Evolutionary conservation across 2,888 invertebrate species (phyloP), one percentile per base, ranked within the genome.

Genomic region (Euproctis similis): DNA sequence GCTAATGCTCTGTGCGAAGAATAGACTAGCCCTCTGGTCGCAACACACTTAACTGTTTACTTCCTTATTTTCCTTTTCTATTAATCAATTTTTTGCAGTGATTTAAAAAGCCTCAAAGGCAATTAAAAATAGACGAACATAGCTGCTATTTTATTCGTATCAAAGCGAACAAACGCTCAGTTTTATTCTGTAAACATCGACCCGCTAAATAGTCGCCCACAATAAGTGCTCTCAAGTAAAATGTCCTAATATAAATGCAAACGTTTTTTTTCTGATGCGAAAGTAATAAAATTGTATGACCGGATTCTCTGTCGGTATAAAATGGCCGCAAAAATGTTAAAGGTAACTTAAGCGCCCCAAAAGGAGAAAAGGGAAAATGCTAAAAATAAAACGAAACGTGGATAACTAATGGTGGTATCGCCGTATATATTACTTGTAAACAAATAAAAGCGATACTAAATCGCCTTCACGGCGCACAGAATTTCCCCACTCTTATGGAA

Each of bases 401-500:
- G 37, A 41, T 47, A 41, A 49, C 53, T 47, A 49, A 54, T 46
- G 49, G 42, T 32, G 37, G 41, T 27, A 41, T 49, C 45, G 45
- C 51, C 46, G 39, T 51, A 57, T 53, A 58, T 53, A 56, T 59
- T 55, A 57, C 52, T 42, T 49, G 50, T 54, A 57, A 58, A 61
- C 58, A 61, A 64, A 64, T 61, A 60, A 66, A 61, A 51, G 37
- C 45, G 47, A 53, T 53, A 55, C 51, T 59, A 56, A 63, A 61
- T 60, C 55, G 52, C 53, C 58, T 51, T 46, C 48, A 50, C 46
- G 36, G 50, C 46, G 46, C 44, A 55, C 54, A 60, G 55, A 60
- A 56, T 53, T 47, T 48, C 33, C n/a, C 46, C 31, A 37, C 42
- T 49, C 48, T 50, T 42, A 41, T 40, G 36, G 51, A 52, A 55